phyloP scores from a whole-genome alignment of 2,113 vertebrate species.

The Macquaria ambigua region DNA sequence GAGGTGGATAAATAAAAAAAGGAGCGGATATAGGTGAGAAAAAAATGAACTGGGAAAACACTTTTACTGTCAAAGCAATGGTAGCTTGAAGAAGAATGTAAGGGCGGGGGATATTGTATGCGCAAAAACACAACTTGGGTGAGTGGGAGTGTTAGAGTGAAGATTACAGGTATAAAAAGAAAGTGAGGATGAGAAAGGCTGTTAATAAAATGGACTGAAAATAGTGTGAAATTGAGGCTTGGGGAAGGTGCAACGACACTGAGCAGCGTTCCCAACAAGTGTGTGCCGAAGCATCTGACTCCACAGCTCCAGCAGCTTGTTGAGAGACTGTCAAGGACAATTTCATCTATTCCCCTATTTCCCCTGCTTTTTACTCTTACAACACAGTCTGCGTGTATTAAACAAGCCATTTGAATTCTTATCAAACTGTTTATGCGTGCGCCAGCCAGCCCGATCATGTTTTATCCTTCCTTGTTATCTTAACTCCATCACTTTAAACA shows the following conservation, averaged over 20 bases:
- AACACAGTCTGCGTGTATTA: constrained; percentile 9
- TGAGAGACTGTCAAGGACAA: constrained; percentile 64
- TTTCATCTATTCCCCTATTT: constrained; percentile 47
- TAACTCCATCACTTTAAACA: constrained; percentile 40
- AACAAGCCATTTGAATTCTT: constrained; percentile 47
- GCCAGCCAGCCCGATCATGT: constrained; percentile 33
- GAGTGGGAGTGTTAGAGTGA: constrained; percentile 43
- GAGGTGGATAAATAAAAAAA: constrained; percentile 43
- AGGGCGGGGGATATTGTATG: not conserved
- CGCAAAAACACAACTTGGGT: constrained; percentile 48
- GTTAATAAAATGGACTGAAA: constrained; percentile 25
- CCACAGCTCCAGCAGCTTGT: constrained; percentile 15
- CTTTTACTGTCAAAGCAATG: constrained; percentile 36
- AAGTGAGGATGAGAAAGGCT: constrained; percentile 27
- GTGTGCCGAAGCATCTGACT: constrained; percentile 9
- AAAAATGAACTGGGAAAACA: constrained; percentile 53
- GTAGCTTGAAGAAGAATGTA: not conserved
- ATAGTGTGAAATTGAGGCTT: constrained; percentile 15
- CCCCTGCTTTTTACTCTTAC: not conserved
- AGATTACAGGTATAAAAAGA: constrained; percentile 42
- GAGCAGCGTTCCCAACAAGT: not conserved
- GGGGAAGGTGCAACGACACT: not conserved
- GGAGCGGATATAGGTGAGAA: constrained; percentile 36
- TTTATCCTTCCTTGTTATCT: constrained; percentile 46
- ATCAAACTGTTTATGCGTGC: constrained; percentile 41